phyloP scores from a whole-genome alignment of 2,113 vertebrate genomes.

The Hemiprocne comata region DNA sequence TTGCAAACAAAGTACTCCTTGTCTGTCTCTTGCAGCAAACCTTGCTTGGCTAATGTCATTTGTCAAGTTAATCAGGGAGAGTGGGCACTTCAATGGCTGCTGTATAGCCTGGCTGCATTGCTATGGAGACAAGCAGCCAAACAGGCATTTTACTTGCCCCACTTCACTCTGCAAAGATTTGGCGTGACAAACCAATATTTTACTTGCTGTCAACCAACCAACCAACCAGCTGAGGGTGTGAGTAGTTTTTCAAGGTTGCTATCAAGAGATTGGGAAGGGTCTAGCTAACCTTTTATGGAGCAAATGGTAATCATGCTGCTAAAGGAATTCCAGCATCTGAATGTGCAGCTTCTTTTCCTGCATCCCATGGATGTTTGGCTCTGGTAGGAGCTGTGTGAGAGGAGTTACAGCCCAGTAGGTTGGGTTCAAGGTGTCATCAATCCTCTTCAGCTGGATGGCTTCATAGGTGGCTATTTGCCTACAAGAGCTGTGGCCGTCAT shows the following conservation, averaged over 20 bases:
- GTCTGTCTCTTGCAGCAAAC: not conserved
- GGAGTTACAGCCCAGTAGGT: not conserved
- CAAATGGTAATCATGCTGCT: not conserved
- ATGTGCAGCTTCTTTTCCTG: not conserved
- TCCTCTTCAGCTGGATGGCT: not conserved
- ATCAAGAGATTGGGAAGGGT: not conserved
- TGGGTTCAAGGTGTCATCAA: not conserved
- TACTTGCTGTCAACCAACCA: not conserved
- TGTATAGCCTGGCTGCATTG: not conserved
- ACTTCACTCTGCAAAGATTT: not conserved
- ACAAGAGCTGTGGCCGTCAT: not conserved
- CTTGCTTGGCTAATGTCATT: slow-evolving; percentile 45
- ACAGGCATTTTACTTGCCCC: slow-evolving; percentile 35
- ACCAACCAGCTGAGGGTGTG: not conserved
- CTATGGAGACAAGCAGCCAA: slow-evolving; percentile 47
- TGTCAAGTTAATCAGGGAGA: slow-evolving; percentile 60
- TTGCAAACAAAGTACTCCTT: slow-evolving; percentile 46
- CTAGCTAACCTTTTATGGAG: not conserved
- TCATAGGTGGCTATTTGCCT: not conserved
- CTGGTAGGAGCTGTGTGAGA: not conserved
- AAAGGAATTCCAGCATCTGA: not conserved
- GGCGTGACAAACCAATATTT: not conserved
- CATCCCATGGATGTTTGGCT: not conserved
- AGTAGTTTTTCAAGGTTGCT: not conserved
- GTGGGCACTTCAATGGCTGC: slow-evolving; percentile 23